A percentile compares a stretch with the other conserved stretches of the same genome.
Evolutionary conservation across 2,797 vertebrate species (phyloP).

Genomic region (Catharus ustulatus): DNA sequence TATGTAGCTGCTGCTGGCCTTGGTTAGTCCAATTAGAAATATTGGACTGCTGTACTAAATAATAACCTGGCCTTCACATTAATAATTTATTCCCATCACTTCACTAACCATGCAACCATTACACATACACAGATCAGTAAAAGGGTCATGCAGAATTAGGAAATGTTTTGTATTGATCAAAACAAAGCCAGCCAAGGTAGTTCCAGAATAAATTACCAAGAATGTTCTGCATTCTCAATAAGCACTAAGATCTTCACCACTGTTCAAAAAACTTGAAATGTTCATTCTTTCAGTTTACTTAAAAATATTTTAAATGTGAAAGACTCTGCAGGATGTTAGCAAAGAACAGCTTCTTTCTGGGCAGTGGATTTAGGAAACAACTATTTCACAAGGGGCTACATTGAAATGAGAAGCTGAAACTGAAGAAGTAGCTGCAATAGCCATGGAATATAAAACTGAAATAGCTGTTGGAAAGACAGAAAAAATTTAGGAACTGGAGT

Average conservation of each 20-base stretch:
- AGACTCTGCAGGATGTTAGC: background rate
- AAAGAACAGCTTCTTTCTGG: background rate
- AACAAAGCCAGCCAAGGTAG: conserved; percentile 11
- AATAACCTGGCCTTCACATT: conserved; percentile 28
- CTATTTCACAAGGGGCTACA: background rate
- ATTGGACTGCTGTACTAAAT: background rate
- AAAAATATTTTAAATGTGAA: background rate
- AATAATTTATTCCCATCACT: conserved; percentile 42
- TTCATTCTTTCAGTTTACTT: background rate
- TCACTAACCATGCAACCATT: conserved; percentile 11
- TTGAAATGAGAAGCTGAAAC: background rate
- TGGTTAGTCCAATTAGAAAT: background rate
- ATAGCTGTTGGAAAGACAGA: conserved; percentile 4
- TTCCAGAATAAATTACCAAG: conserved; percentile 5
- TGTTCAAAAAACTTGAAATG: background rate
- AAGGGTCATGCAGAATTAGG: conserved; percentile 31
- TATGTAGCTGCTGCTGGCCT: background rate
- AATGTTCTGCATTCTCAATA: background rate
- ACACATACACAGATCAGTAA: background rate
- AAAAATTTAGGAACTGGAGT: conserved; percentile 37
- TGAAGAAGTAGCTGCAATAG: background rate
- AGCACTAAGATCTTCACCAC: background rate
- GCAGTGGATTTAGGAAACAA: background rate
- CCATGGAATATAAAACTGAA: conserved; percentile 14
- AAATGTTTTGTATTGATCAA: conserved; percentile 51